phyloP scores from a whole-genome alignment of 2,797 vertebrate species.

The Oreochromis grahami region DNA sequence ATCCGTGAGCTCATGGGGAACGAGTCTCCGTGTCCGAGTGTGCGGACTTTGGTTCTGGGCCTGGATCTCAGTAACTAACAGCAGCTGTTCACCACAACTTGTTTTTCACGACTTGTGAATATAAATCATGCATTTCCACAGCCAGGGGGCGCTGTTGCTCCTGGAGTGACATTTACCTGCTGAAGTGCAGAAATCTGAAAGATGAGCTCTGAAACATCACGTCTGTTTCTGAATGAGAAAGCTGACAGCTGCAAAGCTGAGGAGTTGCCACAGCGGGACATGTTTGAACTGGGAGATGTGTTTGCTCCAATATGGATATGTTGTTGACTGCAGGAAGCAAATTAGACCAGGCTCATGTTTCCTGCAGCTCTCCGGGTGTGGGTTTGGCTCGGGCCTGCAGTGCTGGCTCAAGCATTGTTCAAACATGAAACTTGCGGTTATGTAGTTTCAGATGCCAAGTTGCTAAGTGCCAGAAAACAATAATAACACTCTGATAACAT shows the following conservation, averaged over 20 bases:
- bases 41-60: neutral
- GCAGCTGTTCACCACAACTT: neutral
- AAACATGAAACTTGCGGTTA: neutral
- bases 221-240: neutral
- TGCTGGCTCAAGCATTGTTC: neutral
- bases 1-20: neutral
- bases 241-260: neutral
- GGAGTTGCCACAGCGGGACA: neutral
- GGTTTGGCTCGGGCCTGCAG: neutral
- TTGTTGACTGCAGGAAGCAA: rapidly evolving
- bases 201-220: neutral
- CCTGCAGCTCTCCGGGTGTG: neutral
- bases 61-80: neutral
- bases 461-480: neutral
- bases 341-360: neutral
- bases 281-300: neutral
- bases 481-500: neutral
- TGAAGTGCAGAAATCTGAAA: neutral
- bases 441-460: neutral
- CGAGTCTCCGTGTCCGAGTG: neutral
- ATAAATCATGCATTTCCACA: neutral
- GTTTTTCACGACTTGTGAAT: neutral
- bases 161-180: neutral
- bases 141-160: neutral
- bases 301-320: neutral